phyloP scores from a whole-genome alignment of 2,888 invertebrate species.

The Nematopogon swammerdamellus region DNA sequence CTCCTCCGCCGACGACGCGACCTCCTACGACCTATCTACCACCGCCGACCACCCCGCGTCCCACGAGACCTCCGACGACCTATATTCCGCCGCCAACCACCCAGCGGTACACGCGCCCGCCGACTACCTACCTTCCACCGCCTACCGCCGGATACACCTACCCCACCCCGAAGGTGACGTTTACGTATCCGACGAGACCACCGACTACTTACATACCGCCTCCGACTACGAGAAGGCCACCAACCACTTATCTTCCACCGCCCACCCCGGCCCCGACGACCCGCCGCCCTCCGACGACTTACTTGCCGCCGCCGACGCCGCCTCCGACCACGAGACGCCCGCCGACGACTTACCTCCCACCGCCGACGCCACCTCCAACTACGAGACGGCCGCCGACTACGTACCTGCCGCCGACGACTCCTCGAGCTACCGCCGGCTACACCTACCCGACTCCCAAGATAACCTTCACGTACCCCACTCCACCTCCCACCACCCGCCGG shows the following conservation, averaged over 20 bases:
- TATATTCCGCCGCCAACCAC: slow-evolving; percentile 1
- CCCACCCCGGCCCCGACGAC: slow-evolving; percentile 11
- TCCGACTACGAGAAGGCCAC: not conserved
- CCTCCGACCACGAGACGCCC: slow-evolving; percentile 13
- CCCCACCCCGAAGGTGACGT: slow-evolving; percentile 22
- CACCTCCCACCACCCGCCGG: not conserved
- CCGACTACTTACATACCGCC: slow-evolving; percentile 8
- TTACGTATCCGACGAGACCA: slow-evolving; percentile 17
- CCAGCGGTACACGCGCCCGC: slow-evolving; percentile 11
- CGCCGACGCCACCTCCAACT: no score
- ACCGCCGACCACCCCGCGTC: slow-evolving; percentile 8
- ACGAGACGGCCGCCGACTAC: slow-evolving; percentile 12
- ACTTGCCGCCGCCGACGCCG: slow-evolving; percentile 17
- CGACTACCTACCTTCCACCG: slow-evolving; percentile 24
- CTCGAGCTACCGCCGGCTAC: slow-evolving; percentile 13
- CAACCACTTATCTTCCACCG: not conserved
- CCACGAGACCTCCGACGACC: slow-evolving; percentile 7
- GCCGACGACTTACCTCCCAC: slow-evolving; percentile 13
- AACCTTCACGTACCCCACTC: slow-evolving; percentile 12
- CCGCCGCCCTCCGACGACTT: slow-evolving; percentile 8
- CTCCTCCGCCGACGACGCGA: not conserved
- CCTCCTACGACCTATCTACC: not conserved
- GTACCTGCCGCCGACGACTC: slow-evolving; percentile 8
- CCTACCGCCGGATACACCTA: slow-evolving; percentile 26
- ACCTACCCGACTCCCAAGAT: slow-evolving; percentile 12